Conservation (phyloP, 2,797 vertebrate species). For the Crypturellus tataupa region DNA sequence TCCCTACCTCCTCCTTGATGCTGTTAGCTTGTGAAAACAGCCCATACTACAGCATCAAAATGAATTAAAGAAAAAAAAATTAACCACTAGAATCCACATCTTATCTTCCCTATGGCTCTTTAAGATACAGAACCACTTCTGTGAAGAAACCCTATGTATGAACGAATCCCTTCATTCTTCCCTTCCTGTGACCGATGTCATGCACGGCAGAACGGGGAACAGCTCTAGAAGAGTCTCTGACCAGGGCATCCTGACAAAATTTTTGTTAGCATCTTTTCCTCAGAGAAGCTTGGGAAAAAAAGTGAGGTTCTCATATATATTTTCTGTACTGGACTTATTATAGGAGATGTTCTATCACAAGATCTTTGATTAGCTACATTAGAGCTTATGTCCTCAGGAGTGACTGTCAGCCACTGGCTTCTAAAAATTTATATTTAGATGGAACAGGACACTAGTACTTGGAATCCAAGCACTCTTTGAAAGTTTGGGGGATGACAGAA, state of each 20-base stretch:
- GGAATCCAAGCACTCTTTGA: background rate
- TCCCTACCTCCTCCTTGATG: background rate
- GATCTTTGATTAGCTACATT: background rate
- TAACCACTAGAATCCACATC: background rate
- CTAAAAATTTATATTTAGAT: background rate
- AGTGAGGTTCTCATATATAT: background rate
- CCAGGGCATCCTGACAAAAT: background rate
- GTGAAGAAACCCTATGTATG: background rate
- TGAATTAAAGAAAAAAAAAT: background rate
- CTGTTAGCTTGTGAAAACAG: background rate
- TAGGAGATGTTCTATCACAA: background rate
- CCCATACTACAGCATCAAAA: background rate
- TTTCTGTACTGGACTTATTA: background rate
- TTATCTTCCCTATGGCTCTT: background rate
- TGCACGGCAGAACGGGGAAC: background rate
- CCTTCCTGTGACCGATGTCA: background rate
- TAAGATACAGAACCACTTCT: background rate
- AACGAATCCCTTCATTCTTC: background rate
- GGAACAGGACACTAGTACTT: background rate
- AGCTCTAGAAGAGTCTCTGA: background rate
- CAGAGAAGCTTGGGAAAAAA: background rate
- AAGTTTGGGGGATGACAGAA: background rate
- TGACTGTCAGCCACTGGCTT: background rate
- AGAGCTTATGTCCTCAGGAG: background rate
- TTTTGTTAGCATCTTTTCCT: background rate